Conservation (phyloP, 2,113 vertebrate genomes). For the Chaetura pelagica region DNA sequence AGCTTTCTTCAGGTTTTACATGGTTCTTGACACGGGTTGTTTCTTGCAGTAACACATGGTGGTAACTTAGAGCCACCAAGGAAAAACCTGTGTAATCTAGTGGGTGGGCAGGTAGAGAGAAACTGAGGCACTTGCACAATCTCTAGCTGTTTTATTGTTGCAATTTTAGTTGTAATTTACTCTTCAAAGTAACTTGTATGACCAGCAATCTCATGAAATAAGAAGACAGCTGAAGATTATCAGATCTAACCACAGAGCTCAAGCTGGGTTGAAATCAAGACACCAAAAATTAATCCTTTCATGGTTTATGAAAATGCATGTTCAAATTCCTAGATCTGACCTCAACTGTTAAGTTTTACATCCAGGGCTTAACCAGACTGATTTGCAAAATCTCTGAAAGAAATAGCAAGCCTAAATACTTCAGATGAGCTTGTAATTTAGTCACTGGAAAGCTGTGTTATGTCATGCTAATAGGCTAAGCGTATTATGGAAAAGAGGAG, state of each 20-base stretch:
- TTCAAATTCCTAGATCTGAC: neutral
- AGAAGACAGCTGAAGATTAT: neutral
- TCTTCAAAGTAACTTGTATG: neutral
- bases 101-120: neutral
- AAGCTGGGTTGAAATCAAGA: neutral
- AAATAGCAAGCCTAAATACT: neutral
- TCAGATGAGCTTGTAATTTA: neutral
- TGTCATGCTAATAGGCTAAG: neutral
- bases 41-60: neutral
- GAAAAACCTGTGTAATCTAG: neutral
- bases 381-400: neutral
- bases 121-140: neutral
- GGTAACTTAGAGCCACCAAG: neutral
- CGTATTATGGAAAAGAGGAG: neutral
- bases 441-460: neutral
- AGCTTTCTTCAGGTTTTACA: neutral
- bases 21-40: neutral
- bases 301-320: neutral
- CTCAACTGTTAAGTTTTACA: neutral
- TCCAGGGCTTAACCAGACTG: neutral
- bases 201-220: neutral
- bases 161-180: neutral
- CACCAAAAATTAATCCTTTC: neutral
- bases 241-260: neutral
- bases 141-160: neutral